Conservation (phyloP, 2,113 vertebrate genomes). For the Siniperca knerii region DNA sequence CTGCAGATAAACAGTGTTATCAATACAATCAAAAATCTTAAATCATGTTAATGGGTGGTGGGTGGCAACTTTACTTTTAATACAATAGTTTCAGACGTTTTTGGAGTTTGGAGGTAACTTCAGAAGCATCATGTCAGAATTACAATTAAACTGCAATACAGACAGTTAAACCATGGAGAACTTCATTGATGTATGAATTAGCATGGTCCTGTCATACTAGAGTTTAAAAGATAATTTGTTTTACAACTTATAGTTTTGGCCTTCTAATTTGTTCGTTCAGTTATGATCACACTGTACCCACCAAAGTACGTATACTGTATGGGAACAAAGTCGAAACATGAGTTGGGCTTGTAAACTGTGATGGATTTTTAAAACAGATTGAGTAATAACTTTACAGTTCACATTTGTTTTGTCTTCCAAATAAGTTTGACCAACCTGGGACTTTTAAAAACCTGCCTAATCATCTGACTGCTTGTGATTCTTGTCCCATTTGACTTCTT, state of each 20-base stretch:
- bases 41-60: conserved; percentile 1
- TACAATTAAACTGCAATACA: not conserved
- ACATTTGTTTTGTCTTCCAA: not conserved
- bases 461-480: too few species aligned
- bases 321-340: not conserved
- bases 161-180: not conserved
- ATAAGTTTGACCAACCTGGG: not conserved
- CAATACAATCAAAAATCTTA: not conserved
- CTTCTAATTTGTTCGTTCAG: not conserved
- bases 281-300: not conserved
- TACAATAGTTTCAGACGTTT: not conserved
- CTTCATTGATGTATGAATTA: not conserved
- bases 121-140: not conserved
- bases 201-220: too few species aligned
- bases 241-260: not conserved
- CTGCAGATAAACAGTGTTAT: conserved; percentile 7
- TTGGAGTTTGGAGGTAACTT: not conserved
- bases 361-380: not conserved
- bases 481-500: not conserved
- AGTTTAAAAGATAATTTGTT: not conserved
- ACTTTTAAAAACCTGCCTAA: too few species aligned
- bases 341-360: not conserved
- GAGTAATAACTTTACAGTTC: not conserved
- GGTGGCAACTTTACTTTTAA: not conserved
- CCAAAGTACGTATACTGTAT: not conserved